Evolutionary conservation across 2,888 invertebrate species (phyloP), one percentile per base, ranked within the genome.

Genomic region (Polydrusus pterygomalis): DNA sequence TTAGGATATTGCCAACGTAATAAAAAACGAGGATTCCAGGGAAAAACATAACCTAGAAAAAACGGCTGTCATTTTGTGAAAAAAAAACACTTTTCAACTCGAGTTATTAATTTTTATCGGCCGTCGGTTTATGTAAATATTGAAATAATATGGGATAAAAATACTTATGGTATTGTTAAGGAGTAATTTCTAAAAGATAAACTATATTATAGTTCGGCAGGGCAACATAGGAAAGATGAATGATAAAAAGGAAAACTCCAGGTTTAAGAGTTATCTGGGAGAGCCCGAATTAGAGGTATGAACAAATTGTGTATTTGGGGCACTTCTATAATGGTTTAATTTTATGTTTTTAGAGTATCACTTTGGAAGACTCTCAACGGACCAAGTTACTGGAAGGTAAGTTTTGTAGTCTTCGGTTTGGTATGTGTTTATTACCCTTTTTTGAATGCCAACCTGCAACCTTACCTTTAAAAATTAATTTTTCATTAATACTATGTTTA

Each of bases 221-320:
- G 18, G 20, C 15, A 54, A 67, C 8, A 25, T 3, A 10, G 15
- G 8, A 72, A 82, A 77, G 79, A 85, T 85, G 85, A 85, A 81
- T 70, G 86, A 86, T 74, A 73, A 79, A 64, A 86, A 83, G 80
- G 86, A 86, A 79, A 85, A 86, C 79, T 85, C 85, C 45, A 80
- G 86, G 40, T 87, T 87, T 80, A 87, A 84, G 79, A 87, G 87
- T 81, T 87, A 87, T 77, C 83, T 87, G 18, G 87, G 85, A 51
- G 87, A 87, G 62, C 83, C 82, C 17, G 85, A 85, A 69, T 80
- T 87, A 45, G 87, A 87, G 84, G 87, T 87, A 83, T 13, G 56
- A 34, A 11, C 8, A 10, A 38, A 62, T 62, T 60, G 7, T 65
- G 8, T 49, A 64, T 70, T 49, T 34, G 40, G 40, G 54, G 51